Percentiles rank a stretch among this genome's conserved stretches.
phyloP scores from a whole-genome alignment of 2,888 invertebrate genomes.

The Heliothis peltigera region DNA sequence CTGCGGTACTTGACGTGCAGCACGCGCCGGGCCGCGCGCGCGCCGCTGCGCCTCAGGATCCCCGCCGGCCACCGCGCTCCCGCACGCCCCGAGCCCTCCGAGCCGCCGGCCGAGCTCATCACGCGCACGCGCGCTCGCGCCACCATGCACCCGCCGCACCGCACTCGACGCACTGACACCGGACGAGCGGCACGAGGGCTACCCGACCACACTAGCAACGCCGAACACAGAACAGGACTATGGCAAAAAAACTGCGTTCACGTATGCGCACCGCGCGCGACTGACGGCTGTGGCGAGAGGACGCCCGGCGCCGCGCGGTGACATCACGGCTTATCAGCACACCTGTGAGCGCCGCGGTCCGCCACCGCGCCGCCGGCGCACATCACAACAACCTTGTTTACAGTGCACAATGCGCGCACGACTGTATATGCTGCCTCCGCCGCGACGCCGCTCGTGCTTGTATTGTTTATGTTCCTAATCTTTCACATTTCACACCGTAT shows the following conservation, averaged over 20 bases:
- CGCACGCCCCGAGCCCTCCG: constrained; percentile 62
- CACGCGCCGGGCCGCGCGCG: constrained; percentile 78
- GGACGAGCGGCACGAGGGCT: constrained; percentile 18
- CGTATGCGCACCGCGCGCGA: constrained; percentile 74
- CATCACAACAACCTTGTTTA: constrained; percentile 39
- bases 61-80: constrained; percentile 77
- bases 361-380: constrained; percentile 48
- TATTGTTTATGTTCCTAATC: constrained; percentile 5
- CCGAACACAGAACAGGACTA: constrained; percentile 40
- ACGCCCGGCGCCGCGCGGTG: constrained; percentile 66
- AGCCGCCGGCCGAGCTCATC: constrained; percentile 71
- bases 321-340: constrained; percentile 78
- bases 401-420: constrained; percentile 30
- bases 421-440: constrained; percentile 22
- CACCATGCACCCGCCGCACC: constrained; percentile 66
- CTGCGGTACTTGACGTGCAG: constrained; percentile 84
- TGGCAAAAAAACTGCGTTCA: constrained; percentile 71
- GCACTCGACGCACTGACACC: constrained; percentile 47
- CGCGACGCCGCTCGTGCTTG: neutral
- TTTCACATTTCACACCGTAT: neutral
- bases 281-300: constrained; percentile 67
- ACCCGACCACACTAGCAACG: constrained; percentile 3
- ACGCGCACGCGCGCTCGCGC: constrained; percentile 67
- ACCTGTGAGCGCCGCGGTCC: constrained; percentile 59
- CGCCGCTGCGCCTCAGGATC: constrained; percentile 81